Base-by-base conservation (phyloP, 2,113 vertebrate species). In the Otocyon megalotis region DNA sequence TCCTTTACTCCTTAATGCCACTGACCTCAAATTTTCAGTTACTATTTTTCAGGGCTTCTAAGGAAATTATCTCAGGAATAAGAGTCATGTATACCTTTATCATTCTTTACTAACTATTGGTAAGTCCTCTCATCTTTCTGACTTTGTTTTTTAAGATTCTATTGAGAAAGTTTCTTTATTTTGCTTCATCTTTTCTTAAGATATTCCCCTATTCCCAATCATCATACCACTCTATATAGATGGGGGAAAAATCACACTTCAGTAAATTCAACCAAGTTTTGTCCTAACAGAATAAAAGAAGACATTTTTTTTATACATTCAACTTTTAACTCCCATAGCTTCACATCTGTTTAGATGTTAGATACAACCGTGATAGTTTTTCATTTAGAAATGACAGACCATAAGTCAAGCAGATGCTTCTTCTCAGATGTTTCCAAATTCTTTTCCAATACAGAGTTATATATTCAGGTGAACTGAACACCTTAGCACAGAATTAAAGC, bases 391-490 rank as follows among this genome's bases (percentile, higher is more conserved):
- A 92, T 74, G 92, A 88, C 3, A 28, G 81, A 95, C 15, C 76
- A 3, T 97, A 97, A 90, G 50, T 94, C 43, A 89, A 85, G 72
- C 86, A 96, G 76, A 97, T 96, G 82, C 89, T 97, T 93, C 79
- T 77, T 93, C 37, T 88, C n/a, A 86, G 50, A 83, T 43, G n/a
- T 11, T 91, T 97, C 48, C 54, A 81, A 87, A 58, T 24, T 79
- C 28, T 84, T 97, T 87, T 67, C 43, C 87, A 54, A 58, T 35
- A 69, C 0, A 69, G 43, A 93, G 16, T 65, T 94, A 82, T 63
- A 26, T 17, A 91, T 92, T 94, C n/a, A 71, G 53, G 37, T n/a
- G 43, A 93, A 94, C 22, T 67, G 63, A 83, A 88, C 12, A 72
- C 89, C 85, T 92, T 91, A 93, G 72, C 13, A 83, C 3, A 87